phyloP scores from a whole-genome alignment of 2,888 invertebrate species.

The Stenolophus ochropezus region DNA sequence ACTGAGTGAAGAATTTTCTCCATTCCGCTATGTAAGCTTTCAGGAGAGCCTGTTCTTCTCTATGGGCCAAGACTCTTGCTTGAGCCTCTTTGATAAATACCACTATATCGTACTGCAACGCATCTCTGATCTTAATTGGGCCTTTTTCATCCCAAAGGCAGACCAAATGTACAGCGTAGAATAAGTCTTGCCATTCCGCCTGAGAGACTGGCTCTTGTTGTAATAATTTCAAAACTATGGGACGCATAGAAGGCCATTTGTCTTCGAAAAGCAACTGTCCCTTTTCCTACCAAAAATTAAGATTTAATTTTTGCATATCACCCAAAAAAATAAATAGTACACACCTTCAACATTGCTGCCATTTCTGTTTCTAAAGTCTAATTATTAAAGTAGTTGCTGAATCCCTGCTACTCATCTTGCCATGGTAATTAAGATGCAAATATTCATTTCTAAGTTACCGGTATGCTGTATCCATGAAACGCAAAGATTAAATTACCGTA shows the following conservation, averaged over 20 bases:
- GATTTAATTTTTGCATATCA: constrained; percentile 58
- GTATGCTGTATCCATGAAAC: constrained; percentile 32
- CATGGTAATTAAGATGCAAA: constrained; percentile 36
- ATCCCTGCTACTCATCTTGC: constrained; percentile 49
- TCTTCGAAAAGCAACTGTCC: constrained; percentile 93
- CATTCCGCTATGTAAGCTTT: constrained; percentile 98
- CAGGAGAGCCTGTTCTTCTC: constrained; percentile 95
- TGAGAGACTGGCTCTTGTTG: constrained; percentile 96
- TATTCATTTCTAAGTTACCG: constrained; percentile 47
- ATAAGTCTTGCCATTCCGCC: constrained; percentile 98
- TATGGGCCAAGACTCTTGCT: constrained; percentile 89
- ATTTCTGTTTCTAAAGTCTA: constrained; percentile 20
- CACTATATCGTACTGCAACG: constrained; percentile 93
- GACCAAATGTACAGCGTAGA: constrained; percentile 96
- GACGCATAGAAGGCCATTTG: constrained; percentile 97
- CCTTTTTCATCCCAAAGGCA: constrained; percentile 99
- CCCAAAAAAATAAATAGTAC: constrained; percentile 48
- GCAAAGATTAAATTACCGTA: constrained; percentile 45
- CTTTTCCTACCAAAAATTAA: constrained; percentile 78
- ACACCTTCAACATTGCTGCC: constrained; percentile 60
- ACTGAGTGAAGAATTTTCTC: constrained; percentile 98
- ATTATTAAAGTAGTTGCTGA: constrained; percentile 3
- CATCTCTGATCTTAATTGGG: constrained; percentile 89
- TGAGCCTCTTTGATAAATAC: constrained; percentile 96
- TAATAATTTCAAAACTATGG: constrained; percentile 93